These are phyloP conservation scores for Neotoma lepida DNA, from an alignment of 2,113 vertebrate species.

Conservation along the genomic window DNA sequence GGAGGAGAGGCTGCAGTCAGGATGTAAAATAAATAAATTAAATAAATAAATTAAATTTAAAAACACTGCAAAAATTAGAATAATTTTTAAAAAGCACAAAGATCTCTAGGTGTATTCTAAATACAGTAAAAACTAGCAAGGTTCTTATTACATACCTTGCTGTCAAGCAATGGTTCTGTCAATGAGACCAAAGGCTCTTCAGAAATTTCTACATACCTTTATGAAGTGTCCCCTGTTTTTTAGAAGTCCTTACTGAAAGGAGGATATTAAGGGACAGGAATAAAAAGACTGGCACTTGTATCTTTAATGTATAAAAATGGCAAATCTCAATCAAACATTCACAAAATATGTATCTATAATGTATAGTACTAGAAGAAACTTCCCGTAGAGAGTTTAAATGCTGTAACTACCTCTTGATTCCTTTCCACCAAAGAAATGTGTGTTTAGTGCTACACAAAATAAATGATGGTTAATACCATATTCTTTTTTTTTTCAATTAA, in stretches of 20 bases:
- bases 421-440: conserved; percentile 40
- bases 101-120: neutral
- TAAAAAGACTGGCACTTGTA: neutral
- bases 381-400: conserved; percentile 12
- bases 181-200: neutral
- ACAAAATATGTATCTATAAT: neutral
- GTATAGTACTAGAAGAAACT: conserved; percentile 9
- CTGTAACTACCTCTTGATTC: conserved; percentile 53
- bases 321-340: conserved; percentile 6
- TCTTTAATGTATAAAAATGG: conserved; percentile 19
- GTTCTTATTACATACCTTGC: neutral
- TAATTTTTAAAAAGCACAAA: neutral
- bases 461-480: conserved; percentile 67
- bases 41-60: neutral
- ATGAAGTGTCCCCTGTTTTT: conserved; percentile 2
- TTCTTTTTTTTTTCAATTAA: conserved; percentile 74
- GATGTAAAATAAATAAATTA: neutral
- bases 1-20: neutral
- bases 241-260: neutral
- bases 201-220: neutral
- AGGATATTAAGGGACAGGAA: neutral
- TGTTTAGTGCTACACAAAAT: conserved; percentile 45
- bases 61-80: neutral
- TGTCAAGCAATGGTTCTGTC: neutral
- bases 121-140: neutral